These are phyloP conservation scores for Cryptotis parvus DNA, from an alignment of 2,113 vertebrate species.

Conservation along the genomic window DNA sequence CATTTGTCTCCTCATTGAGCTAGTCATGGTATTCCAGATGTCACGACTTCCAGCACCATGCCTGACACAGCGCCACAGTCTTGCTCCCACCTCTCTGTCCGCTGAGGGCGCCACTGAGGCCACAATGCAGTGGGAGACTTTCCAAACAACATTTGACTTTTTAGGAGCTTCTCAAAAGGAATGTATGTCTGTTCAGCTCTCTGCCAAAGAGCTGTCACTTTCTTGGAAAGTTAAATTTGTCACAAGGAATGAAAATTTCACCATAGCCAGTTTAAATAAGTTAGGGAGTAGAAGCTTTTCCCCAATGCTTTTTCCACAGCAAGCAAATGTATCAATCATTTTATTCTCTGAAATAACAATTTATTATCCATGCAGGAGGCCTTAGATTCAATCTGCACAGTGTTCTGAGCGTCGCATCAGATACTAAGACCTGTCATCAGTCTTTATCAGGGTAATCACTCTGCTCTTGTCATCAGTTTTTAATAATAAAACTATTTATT, in stretches of 20 bases:
- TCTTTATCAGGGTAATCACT: constrained; percentile 94
- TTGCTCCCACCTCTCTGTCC: constrained; percentile 70
- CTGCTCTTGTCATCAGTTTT: constrained; percentile 89
- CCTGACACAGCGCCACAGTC: constrained; percentile 65
- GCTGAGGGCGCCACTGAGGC: constrained; percentile 53
- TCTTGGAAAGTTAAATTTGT: constrained; percentile 89
- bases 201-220: constrained; percentile 89
- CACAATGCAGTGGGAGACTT: constrained; percentile 79
- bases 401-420: constrained; percentile 92
- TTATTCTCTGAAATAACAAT: constrained; percentile 95
- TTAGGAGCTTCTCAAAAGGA: constrained; percentile 84
- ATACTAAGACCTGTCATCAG: constrained; percentile 94
- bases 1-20: constrained; percentile 86
- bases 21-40: constrained; percentile 82
- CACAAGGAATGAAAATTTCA: constrained; percentile 87
- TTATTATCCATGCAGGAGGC: constrained; percentile 96
- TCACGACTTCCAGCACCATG: constrained; percentile 83
- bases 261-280: constrained; percentile 89
- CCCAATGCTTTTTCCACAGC: constrained; percentile 89
- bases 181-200: constrained; percentile 83
- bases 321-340: constrained; percentile 97
- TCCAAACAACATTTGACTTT: constrained; percentile 86
- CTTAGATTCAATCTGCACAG: constrained; percentile 94
- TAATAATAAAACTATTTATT: constrained; percentile 96
- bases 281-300: constrained; percentile 88